These are phyloP conservation scores for Halichoerus grypus DNA, from an alignment of 2,113 vertebrate genomes.

Conservation along the genomic window DNA sequence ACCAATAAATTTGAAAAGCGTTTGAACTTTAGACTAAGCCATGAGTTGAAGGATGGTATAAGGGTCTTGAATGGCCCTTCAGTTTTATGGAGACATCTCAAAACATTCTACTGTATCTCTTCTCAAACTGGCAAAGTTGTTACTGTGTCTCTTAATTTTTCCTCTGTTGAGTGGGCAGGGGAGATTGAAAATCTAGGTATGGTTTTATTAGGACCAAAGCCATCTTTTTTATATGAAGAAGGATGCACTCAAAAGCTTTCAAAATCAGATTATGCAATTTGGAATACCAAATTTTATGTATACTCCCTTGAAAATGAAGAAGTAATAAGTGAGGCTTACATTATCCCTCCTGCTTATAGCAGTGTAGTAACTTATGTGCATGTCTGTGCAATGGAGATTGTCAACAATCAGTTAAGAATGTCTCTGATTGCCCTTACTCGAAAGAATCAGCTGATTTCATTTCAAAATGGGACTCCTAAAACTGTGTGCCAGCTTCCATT, in stretches of 20 bases:
- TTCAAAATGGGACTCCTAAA: constrained; percentile 91
- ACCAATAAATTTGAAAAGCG: constrained; percentile 86
- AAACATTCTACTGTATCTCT: constrained; percentile 88
- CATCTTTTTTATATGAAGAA: constrained; percentile 54
- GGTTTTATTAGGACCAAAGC: constrained; percentile 88
- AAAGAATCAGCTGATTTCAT: constrained; percentile 92
- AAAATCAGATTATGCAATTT: constrained; percentile 80
- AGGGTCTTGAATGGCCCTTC: constrained; percentile 91
- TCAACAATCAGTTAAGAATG: constrained; percentile 81
- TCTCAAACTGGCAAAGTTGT: constrained; percentile 81
- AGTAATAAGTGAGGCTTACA: constrained; percentile 79
- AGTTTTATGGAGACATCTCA: constrained; percentile 90
- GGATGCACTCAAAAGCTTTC: constrained; percentile 47
- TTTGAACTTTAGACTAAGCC: constrained; percentile 89
- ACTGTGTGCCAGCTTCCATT: constrained; percentile 92
- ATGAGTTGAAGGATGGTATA: constrained; percentile 88
- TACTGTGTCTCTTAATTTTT: constrained; percentile 87
- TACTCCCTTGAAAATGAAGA: constrained; percentile 88
- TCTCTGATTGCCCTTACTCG: constrained; percentile 89
- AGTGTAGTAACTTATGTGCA: constrained; percentile 87
- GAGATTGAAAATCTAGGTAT: constrained; percentile 86
- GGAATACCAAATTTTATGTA: constrained; percentile 83
- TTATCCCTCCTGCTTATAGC: constrained; percentile 93
- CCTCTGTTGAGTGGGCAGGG: constrained; percentile 89
- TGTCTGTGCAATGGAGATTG: constrained; percentile 83